Percentiles rank a stretch among this genome's conserved stretches.
phyloP scores from a whole-genome alignment of 2,888 invertebrate species.

The Chymomyza amoena region DNA sequence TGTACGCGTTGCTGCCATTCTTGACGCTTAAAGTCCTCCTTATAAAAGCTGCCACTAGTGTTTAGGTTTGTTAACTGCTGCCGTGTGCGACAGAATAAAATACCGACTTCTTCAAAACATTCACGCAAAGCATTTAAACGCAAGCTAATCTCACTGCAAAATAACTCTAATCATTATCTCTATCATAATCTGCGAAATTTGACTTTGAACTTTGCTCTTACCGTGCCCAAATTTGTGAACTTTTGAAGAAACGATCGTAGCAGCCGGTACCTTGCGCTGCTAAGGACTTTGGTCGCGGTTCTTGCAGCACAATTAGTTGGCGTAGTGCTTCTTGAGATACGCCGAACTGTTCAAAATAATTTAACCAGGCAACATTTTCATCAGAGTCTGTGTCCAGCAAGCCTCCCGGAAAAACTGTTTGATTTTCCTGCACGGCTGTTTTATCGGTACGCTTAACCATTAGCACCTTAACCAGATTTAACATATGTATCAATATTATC shows the following conservation, averaged over 20 bases:
- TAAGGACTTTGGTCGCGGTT: slow-evolving; percentile 80
- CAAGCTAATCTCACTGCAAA: slow-evolving; percentile 83
- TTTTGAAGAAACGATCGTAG: slow-evolving; percentile 71
- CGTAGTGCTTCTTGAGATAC: slow-evolving; percentile 80
- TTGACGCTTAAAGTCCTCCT: slow-evolving; percentile 80
- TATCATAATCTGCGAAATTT: not conserved
- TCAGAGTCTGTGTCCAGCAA: slow-evolving; percentile 82
- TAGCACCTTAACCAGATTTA: slow-evolving; percentile 59
- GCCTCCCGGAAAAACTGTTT: slow-evolving; percentile 93
- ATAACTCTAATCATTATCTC: not conserved
- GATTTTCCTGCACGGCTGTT: slow-evolving; percentile 86
- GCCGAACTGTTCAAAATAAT: slow-evolving; percentile 83
- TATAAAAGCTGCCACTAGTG: slow-evolving; percentile 56
- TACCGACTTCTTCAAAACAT: slow-evolving; percentile 93
- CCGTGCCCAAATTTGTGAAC: slow-evolving; percentile 63
- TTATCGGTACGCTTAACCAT: slow-evolving; percentile 83
- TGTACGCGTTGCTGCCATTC: slow-evolving; percentile 82
- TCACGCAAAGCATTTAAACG: slow-evolving; percentile 92
- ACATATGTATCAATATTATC: not conserved
- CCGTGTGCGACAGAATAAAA: slow-evolving; percentile 83
- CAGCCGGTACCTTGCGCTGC: slow-evolving; percentile 79
- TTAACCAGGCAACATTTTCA: slow-evolving; percentile 84
- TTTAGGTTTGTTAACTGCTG: slow-evolving; percentile 77
- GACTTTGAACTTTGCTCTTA: slow-evolving; percentile 40
- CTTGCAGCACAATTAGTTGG: slow-evolving; percentile 67